Conservation (phyloP, 2,888 invertebrate genomes). For the Cenopis cana region DNA sequence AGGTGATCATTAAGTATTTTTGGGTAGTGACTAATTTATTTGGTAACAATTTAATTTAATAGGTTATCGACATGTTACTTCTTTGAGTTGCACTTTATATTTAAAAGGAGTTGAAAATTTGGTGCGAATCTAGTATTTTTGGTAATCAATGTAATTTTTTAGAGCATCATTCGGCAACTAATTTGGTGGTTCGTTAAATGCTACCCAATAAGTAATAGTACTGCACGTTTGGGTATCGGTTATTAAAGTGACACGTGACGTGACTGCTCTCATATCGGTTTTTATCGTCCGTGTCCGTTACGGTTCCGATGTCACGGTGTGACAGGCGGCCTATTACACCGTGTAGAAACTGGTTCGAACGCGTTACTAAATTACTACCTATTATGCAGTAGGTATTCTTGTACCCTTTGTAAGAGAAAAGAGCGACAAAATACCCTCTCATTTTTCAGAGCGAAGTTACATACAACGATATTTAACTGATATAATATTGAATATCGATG, state of each 20-base stretch:
- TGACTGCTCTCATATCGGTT: slow-evolving; percentile 11
- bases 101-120: too few relatives aligned
- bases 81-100: too few relatives aligned
- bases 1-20: too few relatives aligned
- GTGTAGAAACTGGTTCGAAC: slow-evolving; percentile 36
- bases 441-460: background rate
- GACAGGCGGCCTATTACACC: slow-evolving; percentile 34
- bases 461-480: slow-evolving; percentile 4
- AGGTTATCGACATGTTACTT: too few relatives aligned
- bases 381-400: slow-evolving; percentile 17
- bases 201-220: too few relatives aligned
- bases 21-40: too few relatives aligned
- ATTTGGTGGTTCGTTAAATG: too few relatives aligned
- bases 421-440: slow-evolving; percentile 12
- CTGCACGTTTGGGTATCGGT: background rate
- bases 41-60: too few relatives aligned
- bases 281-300: slow-evolving; percentile 20
- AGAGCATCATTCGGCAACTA: too few relatives aligned
- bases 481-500: slow-evolving; percentile 16
- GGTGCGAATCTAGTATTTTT: too few relatives aligned
- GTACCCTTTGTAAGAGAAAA: slow-evolving; percentile 21
- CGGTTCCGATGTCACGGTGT: slow-evolving; percentile 40
- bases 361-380: too few relatives aligned
- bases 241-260: background rate
- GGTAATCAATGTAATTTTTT: too few relatives aligned